Evolutionary conservation across 2,888 invertebrate genomes (phyloP).

Genomic region (Cataglyphis cursor): DNA sequence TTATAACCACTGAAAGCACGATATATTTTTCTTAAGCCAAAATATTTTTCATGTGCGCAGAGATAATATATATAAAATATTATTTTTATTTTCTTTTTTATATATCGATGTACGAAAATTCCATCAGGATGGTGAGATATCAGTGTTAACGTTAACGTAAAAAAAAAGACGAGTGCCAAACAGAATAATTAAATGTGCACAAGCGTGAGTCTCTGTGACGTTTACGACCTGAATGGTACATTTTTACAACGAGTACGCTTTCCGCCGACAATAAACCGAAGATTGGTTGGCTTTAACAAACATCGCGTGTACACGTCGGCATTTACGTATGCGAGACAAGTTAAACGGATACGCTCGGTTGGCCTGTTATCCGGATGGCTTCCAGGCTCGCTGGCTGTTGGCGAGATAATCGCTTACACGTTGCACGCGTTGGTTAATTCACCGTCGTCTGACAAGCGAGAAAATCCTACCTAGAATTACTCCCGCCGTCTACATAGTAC

Average conservation of each 20-base stretch:
- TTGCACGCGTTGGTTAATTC: constrained; percentile 75
- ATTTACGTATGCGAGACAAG: constrained; percentile 53
- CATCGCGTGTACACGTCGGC: constrained; percentile 39
- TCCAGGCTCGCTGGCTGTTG: constrained; percentile 57
- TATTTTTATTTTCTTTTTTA: background rate
- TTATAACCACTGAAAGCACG: background rate
- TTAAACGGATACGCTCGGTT: constrained; percentile 56
- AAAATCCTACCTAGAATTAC: constrained; percentile 58
- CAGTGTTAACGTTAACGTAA: background rate
- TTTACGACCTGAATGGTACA: constrained; percentile 16
- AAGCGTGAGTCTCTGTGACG: background rate
- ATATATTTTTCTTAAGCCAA: background rate
- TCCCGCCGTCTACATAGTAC: constrained; percentile 17
- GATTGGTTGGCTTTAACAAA: constrained; percentile 45
- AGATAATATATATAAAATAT: background rate
- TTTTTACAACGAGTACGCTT: constrained; percentile 17
- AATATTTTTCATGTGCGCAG: background rate
- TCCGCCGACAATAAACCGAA: constrained; percentile 35
- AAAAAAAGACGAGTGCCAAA: constrained; percentile 8
- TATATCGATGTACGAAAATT: background rate
- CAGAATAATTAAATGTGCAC: constrained; percentile 12
- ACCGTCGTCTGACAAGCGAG: constrained; percentile 67
- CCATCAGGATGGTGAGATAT: background rate
- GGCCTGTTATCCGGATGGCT: constrained; percentile 49
- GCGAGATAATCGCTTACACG: constrained; percentile 72